phyloP scores from a whole-genome alignment of 2,888 invertebrate species.

The Rotaria socialis region DNA sequence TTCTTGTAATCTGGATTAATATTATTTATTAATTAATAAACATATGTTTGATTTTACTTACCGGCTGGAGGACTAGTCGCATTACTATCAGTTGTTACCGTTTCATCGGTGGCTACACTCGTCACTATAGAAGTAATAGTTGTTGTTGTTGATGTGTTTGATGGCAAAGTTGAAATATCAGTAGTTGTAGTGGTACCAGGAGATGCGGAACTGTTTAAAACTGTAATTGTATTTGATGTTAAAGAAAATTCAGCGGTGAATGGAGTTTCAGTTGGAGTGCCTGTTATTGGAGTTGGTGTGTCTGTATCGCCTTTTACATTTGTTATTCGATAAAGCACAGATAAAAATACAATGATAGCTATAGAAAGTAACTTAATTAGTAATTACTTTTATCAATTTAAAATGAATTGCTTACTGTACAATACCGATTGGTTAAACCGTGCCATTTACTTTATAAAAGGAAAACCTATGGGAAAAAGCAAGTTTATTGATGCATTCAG shows the following conservation, averaged over 20 bases:
- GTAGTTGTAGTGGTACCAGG: background rate
- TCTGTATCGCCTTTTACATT: background rate
- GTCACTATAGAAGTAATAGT: background rate
- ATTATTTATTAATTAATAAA: background rate
- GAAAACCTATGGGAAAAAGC: background rate
- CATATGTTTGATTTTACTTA: background rate
- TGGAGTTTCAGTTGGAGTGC: too few species aligned
- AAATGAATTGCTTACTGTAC: background rate
- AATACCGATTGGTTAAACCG: background rate
- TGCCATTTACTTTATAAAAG: background rate
- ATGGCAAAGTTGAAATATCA: background rate
- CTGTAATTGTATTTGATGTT: too few species aligned
- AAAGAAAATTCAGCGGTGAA: too few species aligned
- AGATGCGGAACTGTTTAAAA: background rate
- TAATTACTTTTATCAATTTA: background rate
- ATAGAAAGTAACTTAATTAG: background rate
- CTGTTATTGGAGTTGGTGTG: too few species aligned
- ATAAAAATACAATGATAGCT: background rate
- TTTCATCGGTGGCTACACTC: background rate
- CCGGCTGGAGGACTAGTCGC: background rate
- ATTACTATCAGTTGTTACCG: background rate
- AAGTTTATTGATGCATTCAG: background rate
- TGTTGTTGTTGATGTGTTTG: background rate
- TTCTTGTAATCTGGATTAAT: too few species aligned
- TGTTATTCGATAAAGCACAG: background rate